phyloP scores from a whole-genome alignment of 1,140 invertebrate genomes.

The Nomia melanderi region DNA sequence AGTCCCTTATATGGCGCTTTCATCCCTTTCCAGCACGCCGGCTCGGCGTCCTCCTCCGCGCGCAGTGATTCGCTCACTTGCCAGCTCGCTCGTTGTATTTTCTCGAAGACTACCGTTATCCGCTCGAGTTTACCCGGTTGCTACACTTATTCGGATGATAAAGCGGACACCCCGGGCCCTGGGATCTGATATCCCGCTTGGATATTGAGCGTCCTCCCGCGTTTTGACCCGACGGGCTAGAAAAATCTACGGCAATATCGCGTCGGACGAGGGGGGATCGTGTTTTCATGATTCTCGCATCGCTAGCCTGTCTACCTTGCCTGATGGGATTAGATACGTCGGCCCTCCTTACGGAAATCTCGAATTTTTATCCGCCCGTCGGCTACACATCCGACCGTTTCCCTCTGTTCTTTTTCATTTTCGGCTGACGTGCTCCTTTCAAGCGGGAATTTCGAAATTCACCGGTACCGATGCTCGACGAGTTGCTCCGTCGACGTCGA shows the following conservation, averaged over 20 bases:
- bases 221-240: conserved; percentile 35
- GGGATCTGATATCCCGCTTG: conserved; percentile 53
- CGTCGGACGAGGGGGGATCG: conserved; percentile 17
- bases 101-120: conserved; percentile 57
- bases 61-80: conserved; percentile 24
- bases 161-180: conserved; percentile 40
- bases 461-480: too few relatives aligned
- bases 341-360: background rate
- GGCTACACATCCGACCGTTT: background rate
- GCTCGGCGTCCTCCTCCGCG: background rate
- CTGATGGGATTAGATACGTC: conserved; percentile 6
- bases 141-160: conserved; percentile 58
- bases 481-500: too few relatives aligned
- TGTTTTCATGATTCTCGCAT: background rate
- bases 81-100: conserved; percentile 39
- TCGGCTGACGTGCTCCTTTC: too few relatives aligned
- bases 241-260: conserved; percentile 45
- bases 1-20: conserved; percentile 33
- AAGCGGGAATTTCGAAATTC: too few relatives aligned
- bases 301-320: too few relatives aligned
- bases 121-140: conserved; percentile 53
- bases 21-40: conserved; percentile 30
- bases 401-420: background rate
- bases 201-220: conserved; percentile 38
- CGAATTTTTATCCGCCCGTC: background rate